Percentiles rank a stretch among this genome's conserved stretches.
phyloP scores from a whole-genome alignment of 2,888 invertebrate genomes.

The Zeuzera pyrina region DNA sequence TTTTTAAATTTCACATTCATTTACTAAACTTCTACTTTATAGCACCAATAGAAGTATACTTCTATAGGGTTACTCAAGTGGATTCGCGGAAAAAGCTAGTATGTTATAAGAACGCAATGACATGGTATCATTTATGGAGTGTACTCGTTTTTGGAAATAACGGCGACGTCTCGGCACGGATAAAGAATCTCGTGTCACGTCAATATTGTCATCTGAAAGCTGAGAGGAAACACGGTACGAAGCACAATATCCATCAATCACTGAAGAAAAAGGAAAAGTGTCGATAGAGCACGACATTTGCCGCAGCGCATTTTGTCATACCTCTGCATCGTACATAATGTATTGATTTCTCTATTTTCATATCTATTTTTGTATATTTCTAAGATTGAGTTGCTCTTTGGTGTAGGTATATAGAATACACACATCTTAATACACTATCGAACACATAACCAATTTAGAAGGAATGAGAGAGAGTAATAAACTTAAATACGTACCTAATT shows the following conservation, averaged over 20 bases:
- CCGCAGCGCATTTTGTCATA: slow-evolving; percentile 39
- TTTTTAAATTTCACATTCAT: too few species aligned
- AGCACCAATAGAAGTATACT: too few species aligned
- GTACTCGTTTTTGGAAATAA: slow-evolving; percentile 6
- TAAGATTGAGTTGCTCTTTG: neutral
- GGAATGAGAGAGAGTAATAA: too few species aligned
- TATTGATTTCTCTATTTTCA: neutral
- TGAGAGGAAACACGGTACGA: slow-evolving; percentile 26
- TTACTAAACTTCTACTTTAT: too few species aligned
- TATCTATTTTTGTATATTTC: neutral
- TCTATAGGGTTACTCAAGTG: too few species aligned
- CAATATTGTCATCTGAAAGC: slow-evolving; percentile 31
- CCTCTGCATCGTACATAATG: slow-evolving; percentile 3
- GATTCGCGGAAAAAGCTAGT: too few species aligned
- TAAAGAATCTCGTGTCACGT: slow-evolving; percentile 27
- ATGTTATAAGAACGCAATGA: too few species aligned
- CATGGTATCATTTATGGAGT: slow-evolving; percentile 8
- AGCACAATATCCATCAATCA: slow-evolving; percentile 50
- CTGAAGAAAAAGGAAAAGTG: slow-evolving; percentile 45
- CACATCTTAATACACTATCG: too few species aligned
- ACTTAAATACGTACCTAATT: too few species aligned
- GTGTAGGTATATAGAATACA: too few species aligned
- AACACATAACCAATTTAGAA: too few species aligned
- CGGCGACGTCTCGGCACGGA: slow-evolving; percentile 15
- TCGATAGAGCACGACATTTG: slow-evolving; percentile 45